Conservation (phyloP, 2,113 vertebrate species). For the Anarrhichthys ocellatus region DNA sequence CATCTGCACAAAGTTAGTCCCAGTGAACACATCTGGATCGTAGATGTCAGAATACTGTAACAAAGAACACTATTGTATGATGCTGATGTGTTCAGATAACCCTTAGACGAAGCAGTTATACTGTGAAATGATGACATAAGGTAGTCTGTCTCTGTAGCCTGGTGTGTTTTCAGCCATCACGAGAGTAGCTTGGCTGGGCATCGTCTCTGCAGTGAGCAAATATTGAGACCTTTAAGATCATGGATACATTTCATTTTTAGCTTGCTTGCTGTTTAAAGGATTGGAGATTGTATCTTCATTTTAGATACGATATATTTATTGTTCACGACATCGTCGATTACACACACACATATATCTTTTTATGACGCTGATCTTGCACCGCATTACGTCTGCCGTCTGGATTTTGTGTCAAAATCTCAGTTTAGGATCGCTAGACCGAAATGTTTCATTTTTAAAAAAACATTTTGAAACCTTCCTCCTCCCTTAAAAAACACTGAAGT, state of each 20-base stretch:
- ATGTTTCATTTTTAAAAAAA: neutral
- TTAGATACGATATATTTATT: neutral
- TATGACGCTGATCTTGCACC: neutral
- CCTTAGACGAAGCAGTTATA: neutral
- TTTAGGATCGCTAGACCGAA: neutral
- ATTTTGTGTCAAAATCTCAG: neutral
- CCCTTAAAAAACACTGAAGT: neutral
- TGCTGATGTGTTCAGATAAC: neutral
- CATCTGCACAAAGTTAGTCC: neutral
- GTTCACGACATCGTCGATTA: neutral
- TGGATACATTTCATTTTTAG: neutral
- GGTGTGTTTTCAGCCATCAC: constrained; percentile 17
- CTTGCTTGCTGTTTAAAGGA: neutral
- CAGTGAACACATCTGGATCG: neutral
- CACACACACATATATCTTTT: neutral
- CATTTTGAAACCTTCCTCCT: neutral
- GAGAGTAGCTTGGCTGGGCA: neutral
- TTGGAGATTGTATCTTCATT: neutral
- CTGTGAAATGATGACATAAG: constrained; percentile 11
- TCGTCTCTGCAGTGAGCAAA: neutral
- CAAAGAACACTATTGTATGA: neutral
- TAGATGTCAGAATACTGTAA: constrained; percentile 12
- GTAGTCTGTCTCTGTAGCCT: constrained; percentile 13
- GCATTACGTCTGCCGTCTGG: neutral
- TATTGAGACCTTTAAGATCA: neutral